Evolutionary conservation across 2,797 vertebrate genomes (phyloP).

Genomic region (Eulemur albifrons): DNA sequence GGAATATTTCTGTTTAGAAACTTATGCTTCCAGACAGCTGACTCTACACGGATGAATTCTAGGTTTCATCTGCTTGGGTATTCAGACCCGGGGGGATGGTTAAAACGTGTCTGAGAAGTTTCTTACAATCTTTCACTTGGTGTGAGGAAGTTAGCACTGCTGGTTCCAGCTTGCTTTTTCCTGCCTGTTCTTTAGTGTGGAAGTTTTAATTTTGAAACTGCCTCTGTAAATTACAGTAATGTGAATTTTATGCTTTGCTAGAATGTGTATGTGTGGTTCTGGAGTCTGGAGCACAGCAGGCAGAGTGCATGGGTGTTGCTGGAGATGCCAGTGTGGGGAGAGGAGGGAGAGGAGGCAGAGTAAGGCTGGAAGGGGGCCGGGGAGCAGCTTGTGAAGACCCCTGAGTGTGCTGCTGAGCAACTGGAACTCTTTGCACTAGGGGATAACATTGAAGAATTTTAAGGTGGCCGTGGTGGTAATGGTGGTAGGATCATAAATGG

Average conservation of each 20-base stretch:
- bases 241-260: neutral
- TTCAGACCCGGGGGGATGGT: neutral
- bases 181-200: neutral
- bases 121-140: neutral
- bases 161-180: neutral
- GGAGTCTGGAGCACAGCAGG: neutral
- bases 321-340: too few relatives aligned
- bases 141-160: neutral
- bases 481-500: neutral
- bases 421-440: neutral
- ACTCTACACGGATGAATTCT: neutral
- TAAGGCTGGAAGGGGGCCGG: neutral
- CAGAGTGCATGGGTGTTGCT: neutral
- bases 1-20: neutral
- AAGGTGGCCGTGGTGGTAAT: neutral
- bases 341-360: accelerated
- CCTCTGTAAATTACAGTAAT: neutral
- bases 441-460: neutral
- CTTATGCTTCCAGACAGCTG: neutral
- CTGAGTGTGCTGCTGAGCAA: neutral
- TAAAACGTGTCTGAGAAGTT: neutral
- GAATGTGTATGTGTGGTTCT: neutral
- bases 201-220: neutral
- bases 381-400: neutral
- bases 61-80: neutral